Percentiles rank a stretch among this genome's conserved stretches.
Evolutionary conservation across 2,113 vertebrate species (phyloP).

Genomic region (Odontophorus gujanensis): DNA sequence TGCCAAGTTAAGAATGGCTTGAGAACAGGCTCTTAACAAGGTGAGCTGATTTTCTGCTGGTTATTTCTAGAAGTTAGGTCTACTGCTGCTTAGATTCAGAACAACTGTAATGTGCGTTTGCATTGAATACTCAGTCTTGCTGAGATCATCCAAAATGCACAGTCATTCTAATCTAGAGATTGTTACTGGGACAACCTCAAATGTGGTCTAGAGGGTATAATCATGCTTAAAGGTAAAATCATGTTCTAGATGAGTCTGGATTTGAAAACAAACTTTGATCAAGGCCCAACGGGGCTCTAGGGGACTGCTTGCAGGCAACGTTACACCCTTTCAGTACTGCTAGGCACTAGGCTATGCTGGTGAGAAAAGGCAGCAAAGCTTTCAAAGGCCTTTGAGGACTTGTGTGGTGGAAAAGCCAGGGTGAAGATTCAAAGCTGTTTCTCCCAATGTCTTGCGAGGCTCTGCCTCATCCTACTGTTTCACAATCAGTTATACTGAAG

Average conservation of each 20-base stretch:
- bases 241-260: background rate
- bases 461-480: background rate
- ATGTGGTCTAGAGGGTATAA: background rate
- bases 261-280: background rate
- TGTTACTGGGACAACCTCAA: background rate
- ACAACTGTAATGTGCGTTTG: rapidly evolving
- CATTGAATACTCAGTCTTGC: background rate
- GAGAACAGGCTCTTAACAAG: background rate
- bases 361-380: background rate
- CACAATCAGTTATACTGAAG: background rate
- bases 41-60: background rate
- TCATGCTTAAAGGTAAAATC: background rate
- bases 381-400: background rate
- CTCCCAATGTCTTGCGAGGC: background rate
- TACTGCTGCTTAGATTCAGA: background rate
- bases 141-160: background rate
- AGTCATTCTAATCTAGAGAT: background rate
- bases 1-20: background rate
- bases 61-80: background rate
- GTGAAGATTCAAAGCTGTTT: background rate
- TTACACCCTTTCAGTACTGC: background rate
- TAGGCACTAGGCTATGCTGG: background rate
- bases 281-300: too few species aligned
- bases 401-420: background rate
- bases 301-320: too few species aligned